These are phyloP conservation scores for Temnothorax longispinosus DNA, from an alignment of 1,140 invertebrate genomes.

Conservation along the genomic window DNA sequence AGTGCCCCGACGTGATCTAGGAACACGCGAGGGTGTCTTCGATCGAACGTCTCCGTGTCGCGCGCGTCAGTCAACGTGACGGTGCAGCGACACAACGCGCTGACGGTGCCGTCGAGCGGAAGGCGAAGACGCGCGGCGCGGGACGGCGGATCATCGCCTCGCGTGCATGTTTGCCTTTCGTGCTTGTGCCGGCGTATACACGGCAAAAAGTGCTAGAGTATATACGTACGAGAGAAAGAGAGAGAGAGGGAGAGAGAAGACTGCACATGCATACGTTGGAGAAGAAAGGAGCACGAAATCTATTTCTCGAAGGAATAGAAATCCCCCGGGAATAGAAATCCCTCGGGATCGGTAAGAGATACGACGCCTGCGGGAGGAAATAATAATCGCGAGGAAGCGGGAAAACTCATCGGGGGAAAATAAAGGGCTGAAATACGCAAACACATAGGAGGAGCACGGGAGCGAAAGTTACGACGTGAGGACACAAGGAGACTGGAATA, in stretches of 20 bases:
- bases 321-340: background rate
- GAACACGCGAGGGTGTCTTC: constrained; percentile 9
- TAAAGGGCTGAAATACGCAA: background rate
- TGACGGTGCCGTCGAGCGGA: constrained; percentile 26
- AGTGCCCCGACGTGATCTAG: constrained; percentile 2
- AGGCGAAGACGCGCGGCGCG: constrained; percentile 23
- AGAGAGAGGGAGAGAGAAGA: background rate
- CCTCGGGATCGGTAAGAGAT: background rate
- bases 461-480: background rate
- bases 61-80: constrained; percentile 14
- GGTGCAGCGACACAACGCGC: background rate
- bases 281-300: background rate
- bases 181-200: constrained; percentile 7
- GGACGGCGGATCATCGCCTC: constrained; percentile 31
- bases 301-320: background rate
- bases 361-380: background rate
- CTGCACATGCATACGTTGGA: background rate
- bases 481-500: background rate
- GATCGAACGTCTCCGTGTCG: background rate
- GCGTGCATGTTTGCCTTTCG: constrained; percentile 41
- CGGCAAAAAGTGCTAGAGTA: background rate
- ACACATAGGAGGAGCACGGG: background rate
- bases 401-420: background rate
- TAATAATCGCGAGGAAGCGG: background rate
- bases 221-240: background rate